Base-by-base conservation (phyloP, 2,113 vertebrate species). In the Chaetops frenatus region DNA sequence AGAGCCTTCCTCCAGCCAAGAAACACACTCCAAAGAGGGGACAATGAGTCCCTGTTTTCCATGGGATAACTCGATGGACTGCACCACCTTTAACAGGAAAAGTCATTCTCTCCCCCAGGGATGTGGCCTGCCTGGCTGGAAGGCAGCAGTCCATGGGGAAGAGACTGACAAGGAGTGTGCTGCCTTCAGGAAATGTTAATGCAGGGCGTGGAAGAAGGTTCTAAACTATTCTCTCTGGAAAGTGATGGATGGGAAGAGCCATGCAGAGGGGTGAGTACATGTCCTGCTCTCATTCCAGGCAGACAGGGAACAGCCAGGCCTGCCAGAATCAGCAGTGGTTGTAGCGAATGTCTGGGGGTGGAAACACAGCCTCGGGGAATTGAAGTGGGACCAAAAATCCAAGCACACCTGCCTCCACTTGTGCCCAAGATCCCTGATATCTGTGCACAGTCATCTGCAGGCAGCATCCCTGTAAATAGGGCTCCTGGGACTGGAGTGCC, bases 1-100 rank as follows among this genome's bases (percentile, higher is more conserved):
- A 25, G 60, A 64, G 12, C 11, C 33, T 81, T 38, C 31, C 47
- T 88, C 65, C 40, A 72, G 91, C 96, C 94, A 97, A 95, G 76
- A 88, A 77, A 79, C 73, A 95, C 88, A 86, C 56, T 88, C 62
- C 33, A 22, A 64, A 40, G 67, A 86, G 66, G 57, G 53, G 71
- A 91, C 86, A 87, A 45, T 53, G 72, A 95, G 33, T 82, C 89
- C 73, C 33, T 86, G 56, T 72, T 90, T 78, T 47, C 88, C 77
- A 88, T 6, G 69, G 51, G 87, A 65, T 89, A 57, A 90, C 31
- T 45, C 0, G 0, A 82, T 0, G 1, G n/a, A 67, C 35, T 0
- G 4, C 19, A 11, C 25, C 0, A 10, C 38, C 66, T 88, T 71
- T 13, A 50, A 56, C 18, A 83, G 78, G 73, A 88, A 84, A 92